These are phyloP conservation scores for Protobothrops mucrosquamatus DNA, from an alignment of 2,113 vertebrate genomes.

Conservation along the genomic window DNA sequence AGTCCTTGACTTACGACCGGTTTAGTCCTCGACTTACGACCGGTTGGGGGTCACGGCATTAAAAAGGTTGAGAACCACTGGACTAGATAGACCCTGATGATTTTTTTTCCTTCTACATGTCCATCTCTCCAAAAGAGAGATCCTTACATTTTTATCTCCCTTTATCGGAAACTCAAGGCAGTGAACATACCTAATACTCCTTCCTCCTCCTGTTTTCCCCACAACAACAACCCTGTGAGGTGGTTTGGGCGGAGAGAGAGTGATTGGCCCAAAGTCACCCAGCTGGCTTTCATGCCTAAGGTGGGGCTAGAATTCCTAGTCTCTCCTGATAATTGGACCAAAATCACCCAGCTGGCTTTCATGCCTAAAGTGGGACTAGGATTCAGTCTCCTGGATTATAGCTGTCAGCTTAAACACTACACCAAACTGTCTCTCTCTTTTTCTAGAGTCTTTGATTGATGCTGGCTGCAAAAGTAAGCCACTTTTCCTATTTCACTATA, in stretches of 20 bases:
- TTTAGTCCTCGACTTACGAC: too few species aligned
- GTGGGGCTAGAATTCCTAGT: background rate
- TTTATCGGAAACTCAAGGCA: background rate
- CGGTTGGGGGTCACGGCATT: too few species aligned
- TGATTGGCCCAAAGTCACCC: background rate
- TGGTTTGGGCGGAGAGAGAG: background rate
- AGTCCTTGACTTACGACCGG: too few species aligned
- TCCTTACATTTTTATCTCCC: background rate
- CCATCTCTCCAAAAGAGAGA: background rate
- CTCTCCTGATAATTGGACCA: background rate
- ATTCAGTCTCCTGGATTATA: background rate
- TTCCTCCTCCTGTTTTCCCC: background rate
- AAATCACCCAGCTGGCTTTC: background rate
- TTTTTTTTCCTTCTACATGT: too few species aligned
- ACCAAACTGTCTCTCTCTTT: background rate
- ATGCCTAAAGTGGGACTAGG: background rate
- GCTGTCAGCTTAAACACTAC: background rate
- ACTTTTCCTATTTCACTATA: background rate
- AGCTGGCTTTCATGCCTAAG: background rate
- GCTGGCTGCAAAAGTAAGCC: background rate
- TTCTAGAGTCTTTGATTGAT: background rate
- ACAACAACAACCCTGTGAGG: background rate
- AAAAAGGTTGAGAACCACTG: too few species aligned
- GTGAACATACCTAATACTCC: background rate
- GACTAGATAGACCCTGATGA: too few species aligned